Base-by-base conservation (phyloP, 2,113 vertebrate genomes). In the Paratilapia polleni region DNA sequence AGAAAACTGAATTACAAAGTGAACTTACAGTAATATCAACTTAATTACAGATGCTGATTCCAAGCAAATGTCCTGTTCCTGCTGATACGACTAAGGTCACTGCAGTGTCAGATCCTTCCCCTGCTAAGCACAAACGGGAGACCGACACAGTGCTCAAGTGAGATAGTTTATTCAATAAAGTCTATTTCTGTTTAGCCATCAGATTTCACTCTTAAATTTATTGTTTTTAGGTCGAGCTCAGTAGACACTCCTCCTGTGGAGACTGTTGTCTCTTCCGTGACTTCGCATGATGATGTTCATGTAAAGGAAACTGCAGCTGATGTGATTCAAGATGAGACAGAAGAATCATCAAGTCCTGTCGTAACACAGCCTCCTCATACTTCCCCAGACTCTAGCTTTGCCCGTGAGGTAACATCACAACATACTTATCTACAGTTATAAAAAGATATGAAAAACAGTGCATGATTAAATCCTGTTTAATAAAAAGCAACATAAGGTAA, bases 361-460 rank as follows among this genome's bases (percentile, higher is more conserved):
- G 9, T 82, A 22, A 14, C 57, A 8, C 93, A 87, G 1, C 96
- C 97, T 36, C 82, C 74, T 41, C 96, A 96, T 17, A 95, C 96
- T 1, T 95, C 94, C 36, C 96, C 96, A 24, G 94, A 96, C 70
- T 80, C 94, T 41, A 91, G 92, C 63, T 98, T 98, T 89, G 97
- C 96, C 81, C 95, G 66, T 1, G 96, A 97, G 95, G 97, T 97
- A 87, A 94, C 57, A 31, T 38, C 11, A 61, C 13, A 61, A 70
- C 34, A 74, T 5, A 31, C 8, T 20, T 13, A 60, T 41, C 20
- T 62, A 36, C 8, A 54, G 41, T 19, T 47, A 24, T n/a, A 28
- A n/a, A n/a, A n/a, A n/a, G 4, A 74, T 66, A 24, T 4, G 63
- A 68, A 20, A 36, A 54, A n/a, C 41, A 43, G 3, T 2, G 4